These are phyloP conservation scores for Bombus sylvicola DNA, from an alignment of 1,140 invertebrate species.

Conservation along the genomic window DNA sequence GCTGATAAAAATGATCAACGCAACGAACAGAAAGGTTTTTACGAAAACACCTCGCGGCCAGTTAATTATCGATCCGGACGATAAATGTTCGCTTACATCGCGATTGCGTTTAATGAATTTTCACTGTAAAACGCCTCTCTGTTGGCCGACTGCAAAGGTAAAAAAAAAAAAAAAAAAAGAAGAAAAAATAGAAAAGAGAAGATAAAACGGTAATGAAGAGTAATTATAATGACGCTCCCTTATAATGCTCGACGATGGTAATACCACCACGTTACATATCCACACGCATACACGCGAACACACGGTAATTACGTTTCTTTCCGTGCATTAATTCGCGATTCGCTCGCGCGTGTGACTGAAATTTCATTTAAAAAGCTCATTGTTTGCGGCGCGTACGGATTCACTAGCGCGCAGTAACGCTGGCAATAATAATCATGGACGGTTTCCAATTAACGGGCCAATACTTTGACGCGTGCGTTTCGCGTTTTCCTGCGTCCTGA, in stretches of 20 bases:
- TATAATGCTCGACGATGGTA: constrained; percentile 28
- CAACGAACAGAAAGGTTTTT: background rate
- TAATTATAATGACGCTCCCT: constrained; percentile 38
- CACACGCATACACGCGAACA: background rate
- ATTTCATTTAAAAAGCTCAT: constrained; percentile 45
- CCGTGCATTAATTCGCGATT: constrained; percentile 27
- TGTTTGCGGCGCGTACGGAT: constrained; percentile 16
- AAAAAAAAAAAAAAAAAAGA: background rate
- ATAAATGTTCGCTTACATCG: constrained; percentile 22
- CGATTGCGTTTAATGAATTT: constrained; percentile 41
- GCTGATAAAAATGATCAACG: background rate
- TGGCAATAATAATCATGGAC: constrained; percentile 19
- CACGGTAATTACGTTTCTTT: constrained; percentile 26
- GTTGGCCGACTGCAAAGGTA: background rate
- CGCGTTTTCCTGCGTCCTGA: background rate
- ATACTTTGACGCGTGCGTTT: constrained; percentile 12
- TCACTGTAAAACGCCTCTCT: constrained; percentile 18
- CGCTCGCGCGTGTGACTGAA: constrained; percentile 15
- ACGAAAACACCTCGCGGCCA: constrained; percentile 1
- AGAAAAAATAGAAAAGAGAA: background rate
- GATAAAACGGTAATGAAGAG: constrained; percentile 29
- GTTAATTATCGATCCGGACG: constrained; percentile 24
- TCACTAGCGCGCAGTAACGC: background rate
- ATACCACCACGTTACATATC: constrained; percentile 2
- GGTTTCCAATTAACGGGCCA: constrained; percentile 39